Base-by-base conservation (phyloP, 2,888 invertebrate genomes). In the Melitaea athalia region DNA sequence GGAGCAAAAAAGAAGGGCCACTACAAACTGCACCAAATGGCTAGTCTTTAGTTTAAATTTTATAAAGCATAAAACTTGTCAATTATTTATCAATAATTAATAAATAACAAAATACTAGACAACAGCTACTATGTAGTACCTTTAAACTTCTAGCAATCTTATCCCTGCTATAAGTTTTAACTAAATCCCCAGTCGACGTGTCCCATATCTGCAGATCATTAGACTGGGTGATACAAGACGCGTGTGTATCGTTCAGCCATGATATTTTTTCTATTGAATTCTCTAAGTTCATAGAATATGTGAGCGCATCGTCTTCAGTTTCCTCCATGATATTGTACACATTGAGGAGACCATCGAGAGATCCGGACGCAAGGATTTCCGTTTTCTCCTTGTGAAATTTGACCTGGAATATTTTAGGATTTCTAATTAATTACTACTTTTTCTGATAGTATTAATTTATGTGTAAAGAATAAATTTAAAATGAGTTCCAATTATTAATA, bases 311-410 rank as follows among this genome's bases (percentile, higher is more conserved):
- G 68, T 97, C 97, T 88, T 98, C 98, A 0, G 86, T 89, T 0
- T 89, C 78, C 81, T 97, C 94, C 61, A 94, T 93, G 31, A 98
- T 92, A 84, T 98, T 96, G 85, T 95, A 98, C 3, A 97, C 81
- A 86, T 98, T 98, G 1, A 98, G 94, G 15, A 98, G 92, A 0
- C 98, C 98, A 85, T 98, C 98, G 0, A 95, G 94, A 1, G 97
- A 96, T 0, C 97, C 97, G 0, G 97, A 95, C 14, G 95, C 94
- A 64, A 98, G 79, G 8, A 93, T 85, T 82, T 96, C 95, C 3
- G 93, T 86, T 80, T 96, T 94, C 8, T 80, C 85, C 64, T 94
- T 93, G 92, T 97, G 96, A 85, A 98, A 98, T 80, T 93, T 93
- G 0, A 96, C 93, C 93, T 95, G 80, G 1, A 72, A 85, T 85